A percentile compares a stretch with the other conserved stretches of the same genome.
These are phyloP conservation scores for Oscheius sp. DNA, from an alignment of 2,888 invertebrate species.

Conservation along the genomic window DNA sequence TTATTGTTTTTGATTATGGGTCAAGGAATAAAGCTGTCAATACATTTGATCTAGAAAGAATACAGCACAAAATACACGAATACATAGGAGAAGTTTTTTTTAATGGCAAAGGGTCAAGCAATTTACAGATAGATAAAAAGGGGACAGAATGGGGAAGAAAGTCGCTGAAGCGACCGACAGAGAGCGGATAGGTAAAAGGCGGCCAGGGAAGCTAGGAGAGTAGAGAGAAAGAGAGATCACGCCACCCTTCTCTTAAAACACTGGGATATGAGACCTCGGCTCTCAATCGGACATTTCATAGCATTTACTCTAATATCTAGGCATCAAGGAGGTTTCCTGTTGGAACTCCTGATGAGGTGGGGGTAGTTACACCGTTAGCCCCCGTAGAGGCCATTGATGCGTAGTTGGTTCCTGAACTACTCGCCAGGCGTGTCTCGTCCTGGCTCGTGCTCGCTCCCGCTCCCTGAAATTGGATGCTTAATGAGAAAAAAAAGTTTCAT, in stretches of 20 bases:
- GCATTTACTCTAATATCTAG: slow-evolving; percentile 25
- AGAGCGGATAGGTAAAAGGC: slow-evolving; percentile 24
- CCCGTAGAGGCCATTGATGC: slow-evolving; percentile 52
- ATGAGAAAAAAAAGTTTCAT: not conserved
- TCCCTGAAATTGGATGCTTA: slow-evolving; percentile 35
- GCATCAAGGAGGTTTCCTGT: slow-evolving; percentile 52
- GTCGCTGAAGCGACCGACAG: slow-evolving; percentile 24
- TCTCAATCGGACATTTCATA: slow-evolving; percentile 27
- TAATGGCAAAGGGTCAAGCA: slow-evolving; percentile 14
- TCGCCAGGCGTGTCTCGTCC: slow-evolving; percentile 56
- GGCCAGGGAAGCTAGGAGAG: slow-evolving; percentile 16
- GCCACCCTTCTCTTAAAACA: slow-evolving; percentile 23
- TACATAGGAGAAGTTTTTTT: slow-evolving; percentile 5
- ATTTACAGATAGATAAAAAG: slow-evolving; percentile 24
- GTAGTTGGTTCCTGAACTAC: slow-evolving; percentile 54
- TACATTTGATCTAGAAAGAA: not conserved
- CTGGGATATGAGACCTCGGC: slow-evolving; percentile 29
- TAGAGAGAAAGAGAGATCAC: slow-evolving; percentile 11
- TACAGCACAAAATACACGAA: slow-evolving; percentile 17
- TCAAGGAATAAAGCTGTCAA: slow-evolving; percentile 10
- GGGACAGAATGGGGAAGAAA: slow-evolving; percentile 26
- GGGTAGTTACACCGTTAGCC: slow-evolving; percentile 39
- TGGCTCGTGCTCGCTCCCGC: slow-evolving; percentile 42
- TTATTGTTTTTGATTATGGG: slow-evolving; percentile 12
- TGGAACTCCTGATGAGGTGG: slow-evolving; percentile 33